Conservation (phyloP, 2,888 invertebrate species). For the Pocota personata region DNA sequence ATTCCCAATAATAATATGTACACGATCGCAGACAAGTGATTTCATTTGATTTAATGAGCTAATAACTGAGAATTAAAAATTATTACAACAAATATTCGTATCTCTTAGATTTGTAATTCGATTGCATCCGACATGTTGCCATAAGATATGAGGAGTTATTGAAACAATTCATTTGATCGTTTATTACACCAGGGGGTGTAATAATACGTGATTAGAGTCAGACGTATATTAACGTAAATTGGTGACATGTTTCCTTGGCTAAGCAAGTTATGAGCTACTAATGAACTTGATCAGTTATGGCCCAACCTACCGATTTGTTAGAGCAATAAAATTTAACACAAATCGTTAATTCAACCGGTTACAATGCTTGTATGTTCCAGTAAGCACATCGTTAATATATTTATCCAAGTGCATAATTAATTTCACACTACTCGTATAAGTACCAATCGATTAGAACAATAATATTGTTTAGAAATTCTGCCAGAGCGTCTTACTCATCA, state of each 20-base stretch:
- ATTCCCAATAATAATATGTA: neutral
- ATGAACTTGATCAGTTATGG: slow-evolving; percentile 21
- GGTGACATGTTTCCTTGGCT: slow-evolving; percentile 20
- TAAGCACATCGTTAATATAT: neutral
- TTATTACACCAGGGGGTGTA: neutral
- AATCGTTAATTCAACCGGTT: slow-evolving; percentile 5
- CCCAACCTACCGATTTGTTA: neutral
- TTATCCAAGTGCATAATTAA: neutral
- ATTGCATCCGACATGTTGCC: neutral
- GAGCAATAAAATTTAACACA: neutral
- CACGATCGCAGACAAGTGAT: slow-evolving; percentile 19
- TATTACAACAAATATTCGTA: neutral
- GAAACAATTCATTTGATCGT: slow-evolving; percentile 9
- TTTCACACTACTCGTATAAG: neutral
- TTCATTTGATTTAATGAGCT: slow-evolving; percentile 32
- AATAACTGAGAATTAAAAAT: slow-evolving; percentile 25
- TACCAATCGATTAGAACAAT: neutral
- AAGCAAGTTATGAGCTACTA: slow-evolving; percentile 29
- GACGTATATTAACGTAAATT: slow-evolving; percentile 34
- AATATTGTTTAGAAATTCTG: neutral
- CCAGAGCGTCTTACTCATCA: neutral
- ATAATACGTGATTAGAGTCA: slow-evolving; percentile 1
- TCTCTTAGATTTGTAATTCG: neutral
- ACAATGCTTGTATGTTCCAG: neutral
- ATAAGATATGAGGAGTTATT: slow-evolving; percentile 2